A percentile compares a stretch with the other conserved stretches of the same genome.
These are phyloP conservation scores for Sceloporus tristichus DNA, from an alignment of 2,113 vertebrate genomes.

Conservation along the genomic window DNA sequence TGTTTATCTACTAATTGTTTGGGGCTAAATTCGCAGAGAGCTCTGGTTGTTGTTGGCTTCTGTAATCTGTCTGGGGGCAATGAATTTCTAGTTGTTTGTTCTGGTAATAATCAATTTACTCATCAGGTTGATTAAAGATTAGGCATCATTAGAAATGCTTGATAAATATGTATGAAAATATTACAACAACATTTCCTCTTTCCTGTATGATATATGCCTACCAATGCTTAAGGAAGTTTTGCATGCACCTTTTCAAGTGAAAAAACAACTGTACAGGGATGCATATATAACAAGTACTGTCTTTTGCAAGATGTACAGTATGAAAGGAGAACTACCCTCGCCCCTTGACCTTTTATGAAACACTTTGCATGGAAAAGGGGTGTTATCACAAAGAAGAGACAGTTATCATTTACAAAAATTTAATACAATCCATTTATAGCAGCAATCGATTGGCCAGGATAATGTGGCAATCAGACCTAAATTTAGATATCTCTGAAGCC, in stretches of 20 bases:
- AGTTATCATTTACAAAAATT: too few species aligned
- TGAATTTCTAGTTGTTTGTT: constrained; percentile 61
- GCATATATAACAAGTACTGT: too few species aligned
- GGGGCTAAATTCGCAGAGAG: constrained; percentile 53
- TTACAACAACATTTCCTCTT: constrained; percentile 1
- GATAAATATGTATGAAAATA: constrained; percentile 49
- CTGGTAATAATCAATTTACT: constrained; percentile 61
- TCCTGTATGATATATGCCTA: not conserved
- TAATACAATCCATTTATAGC: too few species aligned
- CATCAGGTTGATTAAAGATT: constrained; percentile 62
- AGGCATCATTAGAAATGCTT: constrained; percentile 46
- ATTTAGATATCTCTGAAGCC: too few species aligned
- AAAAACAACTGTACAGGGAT: not conserved
- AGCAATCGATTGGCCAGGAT: too few species aligned
- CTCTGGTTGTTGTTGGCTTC: constrained; percentile 48
- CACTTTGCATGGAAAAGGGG: too few species aligned
- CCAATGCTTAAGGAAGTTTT: not conserved
- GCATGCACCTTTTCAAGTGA: not conserved
- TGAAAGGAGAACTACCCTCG: too few species aligned
- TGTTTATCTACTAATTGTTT: constrained; percentile 69
- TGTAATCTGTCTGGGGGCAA: constrained; percentile 53
- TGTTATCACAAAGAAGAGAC: too few species aligned
- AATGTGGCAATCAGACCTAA: too few species aligned
- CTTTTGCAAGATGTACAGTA: too few species aligned
- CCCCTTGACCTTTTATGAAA: too few species aligned